These are phyloP conservation scores for Liparis tanakae DNA, from an alignment of 2,797 vertebrate genomes.

Conservation along the genomic window DNA sequence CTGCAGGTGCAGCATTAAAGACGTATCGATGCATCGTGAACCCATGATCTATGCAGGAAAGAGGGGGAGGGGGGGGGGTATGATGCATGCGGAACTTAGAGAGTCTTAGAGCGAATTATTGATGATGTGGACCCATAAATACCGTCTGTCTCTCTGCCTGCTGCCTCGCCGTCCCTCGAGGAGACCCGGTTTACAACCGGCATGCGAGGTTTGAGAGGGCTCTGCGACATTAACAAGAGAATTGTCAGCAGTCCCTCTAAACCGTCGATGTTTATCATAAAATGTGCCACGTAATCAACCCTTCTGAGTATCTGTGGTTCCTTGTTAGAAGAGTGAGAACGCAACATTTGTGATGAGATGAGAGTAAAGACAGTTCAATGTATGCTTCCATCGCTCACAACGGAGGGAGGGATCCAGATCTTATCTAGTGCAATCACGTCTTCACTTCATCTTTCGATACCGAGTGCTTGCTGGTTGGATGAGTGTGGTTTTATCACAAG, in stretches of 20 bases:
- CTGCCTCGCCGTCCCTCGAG: constrained; percentile 3
- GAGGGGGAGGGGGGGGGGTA: not conserved
- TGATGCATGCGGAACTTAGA: constrained; percentile 1
- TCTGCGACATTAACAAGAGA: constrained; percentile 3
- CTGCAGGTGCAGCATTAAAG: not conserved
- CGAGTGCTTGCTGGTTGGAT: not conserved
- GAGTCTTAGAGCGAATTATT: constrained; percentile 40
- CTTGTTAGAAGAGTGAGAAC: not conserved
- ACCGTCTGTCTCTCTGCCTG: constrained; percentile 11
- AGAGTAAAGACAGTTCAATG: not conserved
- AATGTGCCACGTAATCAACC: constrained; percentile 24
- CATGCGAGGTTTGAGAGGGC: constrained; percentile 12
- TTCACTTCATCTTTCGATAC: not conserved
- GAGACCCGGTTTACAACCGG: constrained; percentile 22
- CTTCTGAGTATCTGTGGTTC: constrained; percentile 11
- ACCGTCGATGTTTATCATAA: constrained; percentile 5
- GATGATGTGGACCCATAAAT: constrained; percentile 22
- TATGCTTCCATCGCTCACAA: not conserved
- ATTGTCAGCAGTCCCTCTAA: constrained; percentile 19
- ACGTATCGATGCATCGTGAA: not conserved
- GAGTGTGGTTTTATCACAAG: constrained; percentile 4
- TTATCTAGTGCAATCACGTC: not conserved
- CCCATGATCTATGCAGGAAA: not conserved
- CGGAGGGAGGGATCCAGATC: not conserved
- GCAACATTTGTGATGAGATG: not conserved